phyloP scores from a whole-genome alignment of 2,113 vertebrate species.

The Ophthalmolycus amberensis region DNA sequence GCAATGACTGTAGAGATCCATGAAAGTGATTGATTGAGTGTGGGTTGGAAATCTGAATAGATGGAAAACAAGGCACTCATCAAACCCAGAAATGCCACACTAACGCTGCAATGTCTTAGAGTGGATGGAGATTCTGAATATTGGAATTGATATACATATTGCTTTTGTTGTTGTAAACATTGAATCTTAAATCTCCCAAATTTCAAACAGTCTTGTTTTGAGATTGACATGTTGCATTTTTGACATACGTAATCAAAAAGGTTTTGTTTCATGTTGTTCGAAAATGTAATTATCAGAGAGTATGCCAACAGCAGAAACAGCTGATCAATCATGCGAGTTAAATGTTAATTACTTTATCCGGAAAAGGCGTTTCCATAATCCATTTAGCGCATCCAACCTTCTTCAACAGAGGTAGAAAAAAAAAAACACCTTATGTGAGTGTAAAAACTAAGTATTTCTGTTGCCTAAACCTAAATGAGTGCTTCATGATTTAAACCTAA shows the following conservation, averaged over 20 bases:
- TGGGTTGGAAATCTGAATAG: slow-evolving; percentile 43
- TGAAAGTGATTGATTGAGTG: slow-evolving; percentile 62
- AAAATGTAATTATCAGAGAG: too few species aligned
- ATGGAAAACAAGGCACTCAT: slow-evolving; percentile 27
- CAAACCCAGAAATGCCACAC: slow-evolving; percentile 22
- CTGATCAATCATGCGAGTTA: too few species aligned
- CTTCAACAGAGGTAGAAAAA: too few species aligned
- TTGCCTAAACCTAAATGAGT: too few species aligned
- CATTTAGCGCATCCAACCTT: too few species aligned
- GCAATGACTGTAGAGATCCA: slow-evolving; percentile 37
- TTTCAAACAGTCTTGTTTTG: not conserved
- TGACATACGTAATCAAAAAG: not conserved
- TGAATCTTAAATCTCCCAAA: not conserved
- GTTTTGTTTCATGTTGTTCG: too few species aligned
- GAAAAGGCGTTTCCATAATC: too few species aligned
- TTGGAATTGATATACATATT: not conserved
- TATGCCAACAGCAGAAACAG: too few species aligned
- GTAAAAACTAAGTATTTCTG: too few species aligned
- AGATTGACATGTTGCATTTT: not conserved
- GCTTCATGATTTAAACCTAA: too few species aligned
- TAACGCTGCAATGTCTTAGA: not conserved
- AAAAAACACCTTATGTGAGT: too few species aligned
- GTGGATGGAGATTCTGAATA: slow-evolving; percentile 1
- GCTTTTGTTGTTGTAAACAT: not conserved
- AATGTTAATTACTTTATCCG: too few species aligned